Conservation (phyloP, 2,797 vertebrate genomes). For the Sebastes steindachneri region DNA sequence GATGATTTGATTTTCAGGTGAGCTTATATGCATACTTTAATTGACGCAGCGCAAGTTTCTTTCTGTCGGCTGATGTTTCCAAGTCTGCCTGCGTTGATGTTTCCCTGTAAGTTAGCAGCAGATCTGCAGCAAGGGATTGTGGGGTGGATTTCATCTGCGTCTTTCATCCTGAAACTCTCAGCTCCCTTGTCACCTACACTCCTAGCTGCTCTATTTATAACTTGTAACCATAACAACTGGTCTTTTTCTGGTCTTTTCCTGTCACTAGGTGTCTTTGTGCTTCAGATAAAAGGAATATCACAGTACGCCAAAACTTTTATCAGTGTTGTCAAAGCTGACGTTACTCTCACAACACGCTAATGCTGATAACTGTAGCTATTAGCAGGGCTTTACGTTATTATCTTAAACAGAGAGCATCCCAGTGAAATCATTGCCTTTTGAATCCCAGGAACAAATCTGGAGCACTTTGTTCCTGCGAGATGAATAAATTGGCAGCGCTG, state of each 20-base stretch:
- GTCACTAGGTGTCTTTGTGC: slow-evolving; percentile 73
- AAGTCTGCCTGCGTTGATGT: slow-evolving; percentile 9
- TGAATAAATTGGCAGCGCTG: slow-evolving; percentile 42
- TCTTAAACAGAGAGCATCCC: slow-evolving; percentile 3
- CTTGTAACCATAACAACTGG: slow-evolving; percentile 87
- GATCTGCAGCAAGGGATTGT: slow-evolving; percentile 73
- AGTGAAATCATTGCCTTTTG: slow-evolving; percentile 13
- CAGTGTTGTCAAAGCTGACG: slow-evolving; percentile 23
- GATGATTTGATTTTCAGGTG: not conserved
- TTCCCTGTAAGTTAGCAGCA: slow-evolving; percentile 49
- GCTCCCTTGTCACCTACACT: slow-evolving; percentile 82
- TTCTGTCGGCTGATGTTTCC: slow-evolving; percentile 22
- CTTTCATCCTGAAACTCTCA: slow-evolving; percentile 79
- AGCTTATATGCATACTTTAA: not conserved
- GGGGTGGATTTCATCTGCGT: slow-evolving; percentile 75
- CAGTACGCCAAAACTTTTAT: slow-evolving; percentile 43
- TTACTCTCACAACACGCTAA: slow-evolving; percentile 27
- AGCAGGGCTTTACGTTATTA: slow-evolving; percentile 34
- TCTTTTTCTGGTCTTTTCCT: slow-evolving; percentile 42
- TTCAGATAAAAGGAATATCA: slow-evolving; percentile 39
- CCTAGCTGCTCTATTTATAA: slow-evolving; percentile 84
- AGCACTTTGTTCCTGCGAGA: slow-evolving; percentile 40
- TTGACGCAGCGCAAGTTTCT: slow-evolving; percentile 23
- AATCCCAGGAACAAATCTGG: slow-evolving; percentile 32
- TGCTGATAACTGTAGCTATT: slow-evolving; percentile 27